phyloP scores from a whole-genome alignment of 2,888 invertebrate species.

The Leptopilina myrica region DNA sequence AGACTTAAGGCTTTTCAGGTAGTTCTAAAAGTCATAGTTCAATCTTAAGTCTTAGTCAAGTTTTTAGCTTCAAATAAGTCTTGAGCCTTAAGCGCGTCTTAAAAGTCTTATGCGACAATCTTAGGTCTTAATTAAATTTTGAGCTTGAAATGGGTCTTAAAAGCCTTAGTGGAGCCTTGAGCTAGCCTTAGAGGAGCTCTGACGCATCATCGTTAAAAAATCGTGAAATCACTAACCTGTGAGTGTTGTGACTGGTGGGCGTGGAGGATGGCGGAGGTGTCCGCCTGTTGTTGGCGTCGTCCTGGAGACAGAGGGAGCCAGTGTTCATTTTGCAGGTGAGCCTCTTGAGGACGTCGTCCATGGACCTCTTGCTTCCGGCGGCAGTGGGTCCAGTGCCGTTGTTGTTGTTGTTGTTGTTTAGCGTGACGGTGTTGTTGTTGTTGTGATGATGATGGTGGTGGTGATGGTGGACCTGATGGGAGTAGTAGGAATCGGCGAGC shows the following conservation, averaged over 20 bases:
- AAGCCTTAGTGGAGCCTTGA: no score
- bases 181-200: no score
- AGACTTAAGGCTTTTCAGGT: no score
- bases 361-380: slow-evolving; percentile 85
- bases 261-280: slow-evolving; percentile 78
- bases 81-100: no score
- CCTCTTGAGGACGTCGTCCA: slow-evolving; percentile 94
- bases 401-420: slow-evolving; percentile 78
- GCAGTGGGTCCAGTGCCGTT: slow-evolving; percentile 79
- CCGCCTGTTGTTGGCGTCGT: slow-evolving; percentile 84
- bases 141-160: no score
- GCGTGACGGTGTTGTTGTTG: slow-evolving; percentile 78
- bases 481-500: slow-evolving; percentile 80
- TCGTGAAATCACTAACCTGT: slow-evolving; percentile 67
- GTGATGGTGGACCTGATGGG: slow-evolving; percentile 66
- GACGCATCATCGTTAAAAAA: no score
- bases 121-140: no score
- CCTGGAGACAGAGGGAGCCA: slow-evolving; percentile 85
- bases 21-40: no score
- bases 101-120: no score
- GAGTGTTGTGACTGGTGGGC: slow-evolving; percentile 73
- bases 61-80: no score
- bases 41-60: no score
- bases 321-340: slow-evolving; percentile 91
- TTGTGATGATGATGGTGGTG: slow-evolving; percentile 60